Conservation (phyloP, 2,113 vertebrate genomes). For the Thunnus thynnus region DNA sequence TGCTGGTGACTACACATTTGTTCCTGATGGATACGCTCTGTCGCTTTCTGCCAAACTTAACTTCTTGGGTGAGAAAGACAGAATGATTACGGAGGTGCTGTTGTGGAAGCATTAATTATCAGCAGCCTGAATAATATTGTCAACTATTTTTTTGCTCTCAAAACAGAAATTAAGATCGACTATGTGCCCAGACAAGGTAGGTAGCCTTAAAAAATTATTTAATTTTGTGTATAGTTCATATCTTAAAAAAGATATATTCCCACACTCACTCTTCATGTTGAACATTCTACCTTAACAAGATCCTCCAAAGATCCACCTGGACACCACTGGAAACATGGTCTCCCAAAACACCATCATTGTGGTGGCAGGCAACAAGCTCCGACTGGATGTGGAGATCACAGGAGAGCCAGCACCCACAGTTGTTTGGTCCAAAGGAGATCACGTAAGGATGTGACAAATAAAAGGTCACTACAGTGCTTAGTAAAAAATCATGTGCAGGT, state of each 20-base stretch:
- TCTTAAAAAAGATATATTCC: background rate
- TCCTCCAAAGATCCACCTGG: constrained; percentile 94
- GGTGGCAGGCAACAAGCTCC: constrained; percentile 93
- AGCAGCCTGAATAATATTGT: constrained; percentile 19
- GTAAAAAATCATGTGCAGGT: background rate
- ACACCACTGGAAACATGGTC: constrained; percentile 88
- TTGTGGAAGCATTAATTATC: constrained; percentile 27
- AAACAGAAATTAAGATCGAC: constrained; percentile 94
- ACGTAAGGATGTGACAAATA: constrained; percentile 70
- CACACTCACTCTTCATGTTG: background rate
- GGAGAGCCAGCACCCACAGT: constrained; percentile 90
- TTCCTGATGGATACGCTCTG: constrained; percentile 92
- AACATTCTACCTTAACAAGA: constrained; percentile 76
- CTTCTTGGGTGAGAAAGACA: constrained; percentile 88
- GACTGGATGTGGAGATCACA: constrained; percentile 91
- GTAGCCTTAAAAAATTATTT: constrained; percentile 26
- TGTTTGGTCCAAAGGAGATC: constrained; percentile 86
- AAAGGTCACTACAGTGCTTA: background rate
- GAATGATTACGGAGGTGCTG: constrained; percentile 25
- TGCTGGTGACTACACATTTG: constrained; percentile 92
- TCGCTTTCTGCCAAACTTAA: constrained; percentile 94
- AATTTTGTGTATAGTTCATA: background rate
- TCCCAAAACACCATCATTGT: constrained; percentile 91
- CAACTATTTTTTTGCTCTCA: constrained; percentile 22
- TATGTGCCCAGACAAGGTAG: constrained; percentile 94